Evolutionary conservation across 2,113 vertebrate species (phyloP), one percentile per base, ranked within the genome.

Genomic region (Dicaeum eximium): DNA sequence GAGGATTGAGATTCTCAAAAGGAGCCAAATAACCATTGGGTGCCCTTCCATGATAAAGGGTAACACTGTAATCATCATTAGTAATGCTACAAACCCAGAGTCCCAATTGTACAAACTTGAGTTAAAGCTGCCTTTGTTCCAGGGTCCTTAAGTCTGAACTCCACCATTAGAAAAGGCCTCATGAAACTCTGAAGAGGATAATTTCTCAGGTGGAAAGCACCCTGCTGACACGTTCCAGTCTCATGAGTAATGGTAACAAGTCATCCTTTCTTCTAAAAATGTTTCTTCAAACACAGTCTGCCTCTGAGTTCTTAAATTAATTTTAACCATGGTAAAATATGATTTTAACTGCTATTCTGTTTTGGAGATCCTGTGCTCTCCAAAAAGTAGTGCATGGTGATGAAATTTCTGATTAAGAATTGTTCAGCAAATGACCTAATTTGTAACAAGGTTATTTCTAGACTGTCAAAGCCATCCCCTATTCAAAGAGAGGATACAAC

Each of bases 121-220:
- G 50, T 93, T 92, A 93, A 90, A 95, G 86, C 66, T 85, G n/a
- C 37, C 78, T 93, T 92, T 95, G 88, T 95, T 94, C 61, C 30
- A 58, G 65, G 40, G 73, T 47, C 31, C 67, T 51, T 27, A 53
- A 84, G 48, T 77, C 33, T 89, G 50, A 90, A 47, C 24, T 86
- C 38, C 21, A 70, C 35, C 75, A 38, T 80, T 38, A 93, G 35
- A 82, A 61, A 90, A 80, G 37, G 37, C 11, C 14, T 80, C 58
- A 54, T 5, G 19, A 86, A 65, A 70, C 27, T 3, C 50, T 56
- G 27, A 86, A 90, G 71, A 71, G 40, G 42, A 23, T 15, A 73
- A 80, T 86, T 90, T 90, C 80, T 93, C 73, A 80, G 67, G 75
- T 94, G 86, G 91, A 97, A 96, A 93, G 50, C 75, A 74, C 44